A percentile compares a stretch with the other conserved stretches of the same genome.
Evolutionary conservation across 2,888 invertebrate species (phyloP).

Genomic region (Eledone cirrhosa): DNA sequence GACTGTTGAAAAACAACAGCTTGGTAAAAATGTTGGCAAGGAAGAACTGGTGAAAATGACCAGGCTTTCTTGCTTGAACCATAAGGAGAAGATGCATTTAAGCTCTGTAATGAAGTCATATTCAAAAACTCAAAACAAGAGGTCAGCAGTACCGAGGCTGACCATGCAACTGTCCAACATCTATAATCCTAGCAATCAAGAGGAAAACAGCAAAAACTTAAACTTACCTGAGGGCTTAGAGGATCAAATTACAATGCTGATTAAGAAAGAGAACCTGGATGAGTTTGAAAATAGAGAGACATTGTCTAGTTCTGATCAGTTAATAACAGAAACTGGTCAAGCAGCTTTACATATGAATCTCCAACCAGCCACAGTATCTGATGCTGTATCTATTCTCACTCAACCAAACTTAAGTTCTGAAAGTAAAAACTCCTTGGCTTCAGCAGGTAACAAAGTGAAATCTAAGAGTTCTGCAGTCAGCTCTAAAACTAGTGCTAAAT

Average conservation of each 20-base stretch:
- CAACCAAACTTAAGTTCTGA: no score
- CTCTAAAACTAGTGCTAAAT: no score
- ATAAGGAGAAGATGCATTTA: constrained; percentile 11
- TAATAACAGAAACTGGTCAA: no score
- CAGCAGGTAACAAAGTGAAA: no score
- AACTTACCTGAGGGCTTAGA: neutral
- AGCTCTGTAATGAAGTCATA: constrained; percentile 14
- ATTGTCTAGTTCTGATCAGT: no score
- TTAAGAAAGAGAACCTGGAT: neutral
- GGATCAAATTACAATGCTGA: neutral
- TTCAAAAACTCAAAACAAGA: constrained; percentile 15
- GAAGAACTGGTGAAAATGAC: constrained; percentile 21
- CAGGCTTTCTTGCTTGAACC: neutral
- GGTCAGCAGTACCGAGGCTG: neutral
- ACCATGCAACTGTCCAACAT: constrained; percentile 8
- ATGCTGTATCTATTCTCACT: no score
- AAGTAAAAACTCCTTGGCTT: no score
- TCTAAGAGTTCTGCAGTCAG: no score
- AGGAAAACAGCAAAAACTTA: neutral
- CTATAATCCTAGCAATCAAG: neutral
- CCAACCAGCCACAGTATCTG: no score
- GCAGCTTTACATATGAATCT: no score
- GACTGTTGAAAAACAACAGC: no score
- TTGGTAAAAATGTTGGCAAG: neutral
- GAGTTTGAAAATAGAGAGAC: neutral